Percentiles rank a stretch among this genome's conserved stretches.
phyloP scores from a whole-genome alignment of 2,888 invertebrate genomes.

The Athrips mouffetella region DNA sequence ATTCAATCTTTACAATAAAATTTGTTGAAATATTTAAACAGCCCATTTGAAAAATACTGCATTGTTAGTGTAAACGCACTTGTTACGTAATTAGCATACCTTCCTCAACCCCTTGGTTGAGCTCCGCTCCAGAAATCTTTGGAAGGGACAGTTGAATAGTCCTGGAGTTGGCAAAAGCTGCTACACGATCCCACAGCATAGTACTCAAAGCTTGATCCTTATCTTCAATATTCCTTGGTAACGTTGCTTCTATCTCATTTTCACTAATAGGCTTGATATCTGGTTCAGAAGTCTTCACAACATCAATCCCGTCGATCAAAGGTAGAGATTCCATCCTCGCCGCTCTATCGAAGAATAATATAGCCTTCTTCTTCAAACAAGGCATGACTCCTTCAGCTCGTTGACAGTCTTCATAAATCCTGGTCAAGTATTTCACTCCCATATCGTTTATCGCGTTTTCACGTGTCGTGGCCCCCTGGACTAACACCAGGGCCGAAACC shows the following conservation, averaged over 20 bases:
- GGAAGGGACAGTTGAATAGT: constrained; percentile 88
- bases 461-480: constrained; percentile 38
- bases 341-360: constrained; percentile 86
- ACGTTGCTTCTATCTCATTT: constrained; percentile 82
- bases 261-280: constrained; percentile 75
- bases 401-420: constrained; percentile 88
- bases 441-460: no score
- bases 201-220: constrained; percentile 83
- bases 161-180: constrained; percentile 85
- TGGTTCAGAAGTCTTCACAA: constrained; percentile 76
- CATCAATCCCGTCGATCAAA: constrained; percentile 80
- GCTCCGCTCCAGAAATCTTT: constrained; percentile 82
- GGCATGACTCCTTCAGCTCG: constrained; percentile 83
- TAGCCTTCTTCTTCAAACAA: constrained; percentile 89
- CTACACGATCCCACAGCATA: constrained; percentile 84
- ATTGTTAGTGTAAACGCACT: no score
- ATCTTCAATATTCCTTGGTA: constrained; percentile 82
- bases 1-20: no score
- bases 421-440: constrained; percentile 82
- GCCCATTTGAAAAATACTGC: no score
- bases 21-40: no score
- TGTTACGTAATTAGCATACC: no score
- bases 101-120: constrained; percentile 86
- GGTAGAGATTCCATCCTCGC: constrained; percentile 83
- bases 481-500: constrained; percentile 32